Evolutionary conservation across 2,113 vertebrate species (phyloP).

Genomic region (Rhinoptilus africanus): DNA sequence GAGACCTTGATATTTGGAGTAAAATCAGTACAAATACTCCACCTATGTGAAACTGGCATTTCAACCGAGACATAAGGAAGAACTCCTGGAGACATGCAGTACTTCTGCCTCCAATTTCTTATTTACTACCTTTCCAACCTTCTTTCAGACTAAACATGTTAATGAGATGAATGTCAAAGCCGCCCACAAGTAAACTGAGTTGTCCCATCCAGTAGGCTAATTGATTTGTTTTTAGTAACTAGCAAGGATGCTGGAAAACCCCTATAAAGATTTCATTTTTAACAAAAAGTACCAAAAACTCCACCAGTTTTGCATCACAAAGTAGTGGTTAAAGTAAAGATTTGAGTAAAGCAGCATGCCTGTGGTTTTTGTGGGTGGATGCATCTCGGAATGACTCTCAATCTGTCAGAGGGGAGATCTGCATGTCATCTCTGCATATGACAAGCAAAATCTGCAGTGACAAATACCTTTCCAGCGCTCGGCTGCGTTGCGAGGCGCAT

Average conservation of each 20-base stretch:
- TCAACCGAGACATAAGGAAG: neutral
- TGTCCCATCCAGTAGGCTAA: conserved; percentile 29
- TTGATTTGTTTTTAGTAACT: conserved; percentile 69
- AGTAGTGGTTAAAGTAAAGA: conserved; percentile 73
- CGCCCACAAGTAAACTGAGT: conserved; percentile 35
- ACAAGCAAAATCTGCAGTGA: conserved; percentile 55
- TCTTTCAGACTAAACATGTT: conserved; percentile 51
- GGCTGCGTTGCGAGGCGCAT: neutral
- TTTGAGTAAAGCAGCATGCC: conserved; percentile 76
- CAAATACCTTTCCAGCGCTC: conserved; percentile 38
- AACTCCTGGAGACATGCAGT: neutral
- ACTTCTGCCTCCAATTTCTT: neutral
- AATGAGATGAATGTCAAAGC: conserved; percentile 44
- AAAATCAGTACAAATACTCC: neutral
- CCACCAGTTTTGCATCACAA: conserved; percentile 83
- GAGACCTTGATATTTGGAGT: neutral
- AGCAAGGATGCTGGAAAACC: conserved; percentile 76
- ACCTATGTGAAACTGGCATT: neutral
- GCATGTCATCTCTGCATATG: conserved; percentile 23
- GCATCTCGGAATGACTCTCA: conserved; percentile 61
- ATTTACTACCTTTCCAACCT: conserved; percentile 40
- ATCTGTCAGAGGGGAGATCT: conserved; percentile 59
- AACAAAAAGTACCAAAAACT: conserved; percentile 85
- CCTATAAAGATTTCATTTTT: conserved; percentile 76
- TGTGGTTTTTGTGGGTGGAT: conserved; percentile 82